Base-by-base conservation (phyloP, 2,888 invertebrate genomes). In the Cryptocheilus praepositus region DNA sequence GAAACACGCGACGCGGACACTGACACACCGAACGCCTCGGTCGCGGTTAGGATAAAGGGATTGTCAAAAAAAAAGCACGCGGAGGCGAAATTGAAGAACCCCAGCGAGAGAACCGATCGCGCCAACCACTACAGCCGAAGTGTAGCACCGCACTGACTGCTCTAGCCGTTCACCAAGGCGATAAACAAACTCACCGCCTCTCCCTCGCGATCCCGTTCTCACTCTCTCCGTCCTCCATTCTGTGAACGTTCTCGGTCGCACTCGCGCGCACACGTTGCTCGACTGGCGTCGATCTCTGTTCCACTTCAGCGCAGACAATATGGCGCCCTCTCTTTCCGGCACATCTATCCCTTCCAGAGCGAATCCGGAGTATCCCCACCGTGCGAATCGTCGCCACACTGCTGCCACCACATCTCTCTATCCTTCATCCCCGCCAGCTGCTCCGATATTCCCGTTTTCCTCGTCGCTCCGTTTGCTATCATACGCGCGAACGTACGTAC, bases 131-230 rank as follows among this genome's bases (percentile, higher is more conserved):
- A 73, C 83, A 75, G 75, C 71, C 82, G 77, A 77, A 83, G 82
- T 79, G 82, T 83, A 81, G 81, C 83, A 84, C 85, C 84, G 83
- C 83, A 87, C 87, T 87, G 84, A 85, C 82, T 81, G 75, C 78
- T 74, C 82, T 79, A 79, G 76, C 79, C 79, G 79, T 81, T 80
- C 80, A 80, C 81, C 83, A 83, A 79, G 80, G 82, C 86, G 85
- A 88, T 88, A 88, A 88, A 88, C 88, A 88, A 88, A 88, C 86
- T 83, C 83, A 70, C 79, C 81, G 81, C 80, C 78, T 82, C 83
- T 81, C 82, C 82, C 81, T 82, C 81, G 76, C 82, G 76, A 65
- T 61, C 70, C 70, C 74, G 71, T n/a, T n/a, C n/a, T n/a, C 61
- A 22, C 61, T 45, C 68, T 53, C 72, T 46, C 64, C 28, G 22